phyloP scores from a whole-genome alignment of 2,888 invertebrate genomes.

The Alloscopus bannaensis region DNA sequence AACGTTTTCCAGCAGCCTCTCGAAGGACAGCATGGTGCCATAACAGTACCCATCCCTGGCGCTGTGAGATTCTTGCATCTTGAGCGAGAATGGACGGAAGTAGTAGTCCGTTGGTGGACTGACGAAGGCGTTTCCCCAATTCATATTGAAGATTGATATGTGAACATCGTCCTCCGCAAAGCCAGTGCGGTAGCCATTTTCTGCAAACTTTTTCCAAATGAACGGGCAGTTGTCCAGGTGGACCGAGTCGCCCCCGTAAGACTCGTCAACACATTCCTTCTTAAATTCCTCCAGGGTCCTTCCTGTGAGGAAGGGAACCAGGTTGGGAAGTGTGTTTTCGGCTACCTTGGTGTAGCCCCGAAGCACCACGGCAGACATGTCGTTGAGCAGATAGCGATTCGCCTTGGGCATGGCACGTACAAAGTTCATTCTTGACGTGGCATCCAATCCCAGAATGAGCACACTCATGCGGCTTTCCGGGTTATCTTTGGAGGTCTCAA shows the following conservation, averaged over 20 bases:
- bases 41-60: slow-evolving; percentile 83
- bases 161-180: slow-evolving; percentile 57
- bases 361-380: slow-evolving; percentile 74
- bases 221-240: slow-evolving; percentile 66
- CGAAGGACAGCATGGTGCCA: slow-evolving; percentile 78
- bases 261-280: slow-evolving; percentile 76
- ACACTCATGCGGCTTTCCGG: slow-evolving; percentile 72
- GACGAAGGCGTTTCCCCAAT: slow-evolving; percentile 76
- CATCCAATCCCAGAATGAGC: slow-evolving; percentile 75
- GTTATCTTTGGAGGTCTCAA: not conserved
- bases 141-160: slow-evolving; percentile 82
- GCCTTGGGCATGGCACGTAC: slow-evolving; percentile 74
- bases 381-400: slow-evolving; percentile 72
- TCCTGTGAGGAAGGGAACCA: slow-evolving; percentile 76
- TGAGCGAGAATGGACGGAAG: slow-evolving; percentile 74
- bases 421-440: slow-evolving; percentile 75
- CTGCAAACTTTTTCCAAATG: slow-evolving; percentile 65
- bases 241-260: slow-evolving; percentile 67
- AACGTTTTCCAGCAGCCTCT: slow-evolving; percentile 84
- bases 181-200: slow-evolving; percentile 57
- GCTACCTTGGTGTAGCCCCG: slow-evolving; percentile 76
- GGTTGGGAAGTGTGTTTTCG: slow-evolving; percentile 77
- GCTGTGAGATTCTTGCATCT: slow-evolving; percentile 31
- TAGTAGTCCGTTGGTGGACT: slow-evolving; percentile 76
- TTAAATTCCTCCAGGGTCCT: slow-evolving; percentile 58